A percentile compares a stretch with the other conserved stretches of the same genome.
Evolutionary conservation across 2,888 invertebrate species (phyloP).

Genomic region (Chaitophorus viminalis): DNA sequence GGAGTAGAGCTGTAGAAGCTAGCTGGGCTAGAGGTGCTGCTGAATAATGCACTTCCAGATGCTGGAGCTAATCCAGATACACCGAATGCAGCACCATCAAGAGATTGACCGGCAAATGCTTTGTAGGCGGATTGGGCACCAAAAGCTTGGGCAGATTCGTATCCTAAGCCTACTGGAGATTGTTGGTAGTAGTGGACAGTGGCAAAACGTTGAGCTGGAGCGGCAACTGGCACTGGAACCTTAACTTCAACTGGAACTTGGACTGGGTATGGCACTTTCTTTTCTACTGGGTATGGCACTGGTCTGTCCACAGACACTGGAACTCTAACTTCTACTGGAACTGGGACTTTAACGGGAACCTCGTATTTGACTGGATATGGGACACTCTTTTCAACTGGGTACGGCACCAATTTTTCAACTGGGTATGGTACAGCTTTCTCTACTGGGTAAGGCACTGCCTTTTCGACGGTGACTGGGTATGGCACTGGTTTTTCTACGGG

Average conservation of each 20-base stretch:
- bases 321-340: constrained; percentile 68
- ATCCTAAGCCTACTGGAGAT: constrained; percentile 10
- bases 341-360: constrained; percentile 70
- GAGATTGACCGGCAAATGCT: constrained; percentile 16
- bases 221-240: constrained; percentile 81
- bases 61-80: constrained; percentile 12
- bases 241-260: constrained; percentile 79
- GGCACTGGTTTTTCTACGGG: constrained; percentile 83
- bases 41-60: neutral
- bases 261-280: constrained; percentile 72
- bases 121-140: constrained; percentile 37
- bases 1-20: constrained; percentile 32
- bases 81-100: constrained; percentile 13
- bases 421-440: constrained; percentile 75
- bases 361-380: constrained; percentile 67
- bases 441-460: constrained; percentile 79
- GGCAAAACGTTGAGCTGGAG: constrained; percentile 69
- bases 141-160: constrained; percentile 12
- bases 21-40: constrained; percentile 17
- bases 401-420: constrained; percentile 74
- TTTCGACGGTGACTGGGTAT: constrained; percentile 80
- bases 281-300: constrained; percentile 74
- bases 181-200: constrained; percentile 60
- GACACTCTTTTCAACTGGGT: constrained; percentile 73
- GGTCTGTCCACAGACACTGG: constrained; percentile 76